Evolutionary conservation across 2,888 invertebrate genomes (phyloP), one percentile per base, ranked within the genome.

Genomic region (Polyploca ridens): DNA sequence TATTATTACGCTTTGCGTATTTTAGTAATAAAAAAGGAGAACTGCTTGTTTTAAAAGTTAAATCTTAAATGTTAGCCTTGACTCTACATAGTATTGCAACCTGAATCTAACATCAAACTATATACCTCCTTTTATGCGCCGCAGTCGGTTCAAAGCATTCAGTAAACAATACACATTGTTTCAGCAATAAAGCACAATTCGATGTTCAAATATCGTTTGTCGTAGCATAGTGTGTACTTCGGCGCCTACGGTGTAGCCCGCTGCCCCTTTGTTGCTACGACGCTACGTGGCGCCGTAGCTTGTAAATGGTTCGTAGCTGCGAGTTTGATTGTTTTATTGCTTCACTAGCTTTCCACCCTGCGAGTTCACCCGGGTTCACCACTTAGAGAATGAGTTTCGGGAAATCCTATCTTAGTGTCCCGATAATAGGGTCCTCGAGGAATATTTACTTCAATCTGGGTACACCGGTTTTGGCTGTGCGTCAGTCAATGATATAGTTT

Each of bases 241-340:
- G 54, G 7, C 54, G 54, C 54, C 54, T 54, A 54, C 54, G 19
- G 54, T 54, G 54, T 54, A 54, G 54, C 54, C 46, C n/a, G 54
- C 19, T 54, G 54, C 54, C 54, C 54, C 54, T 54, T 54, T 54
- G 54, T 54, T 54, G 54, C 54, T 54, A 54, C 54, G 54, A 16
- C 54, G 54, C 54, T 19, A 16, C 54, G 54, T 54, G 19, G 54
- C 54, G 1, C 49, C 7, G 13, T 54, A 19, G 16, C 54, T 54
- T 19, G 19, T 19, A 54, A 1, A 19, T 19, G 10, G n/a, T 54
- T 54, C 10, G 54, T 19, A 19, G 54, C 19, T 7, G 54, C 0
- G 54, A 54, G 19, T 54, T 54, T 54, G 54, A 54, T n/a, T 49
- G 10, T 54, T 54, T 54, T 54, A 54, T 19, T 19, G 6, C 54